Evolutionary conservation across 2,113 vertebrate genomes (phyloP).

Genomic region (Dicaeum eximium): DNA sequence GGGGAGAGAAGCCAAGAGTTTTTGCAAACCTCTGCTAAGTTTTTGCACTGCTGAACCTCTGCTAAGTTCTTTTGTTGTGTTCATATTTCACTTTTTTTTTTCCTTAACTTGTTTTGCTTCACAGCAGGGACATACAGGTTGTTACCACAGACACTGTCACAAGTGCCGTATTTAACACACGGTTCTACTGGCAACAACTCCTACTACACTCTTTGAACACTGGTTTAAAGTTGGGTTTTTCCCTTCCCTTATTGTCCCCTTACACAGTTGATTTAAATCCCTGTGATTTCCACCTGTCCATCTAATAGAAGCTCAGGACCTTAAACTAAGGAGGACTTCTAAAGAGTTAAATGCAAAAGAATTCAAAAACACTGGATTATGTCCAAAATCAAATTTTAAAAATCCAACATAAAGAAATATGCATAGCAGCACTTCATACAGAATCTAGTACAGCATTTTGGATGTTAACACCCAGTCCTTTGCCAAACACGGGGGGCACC

Average conservation of each 20-base stretch:
- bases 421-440: not conserved
- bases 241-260: not conserved
- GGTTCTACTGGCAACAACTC: not conserved
- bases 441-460: not conserved
- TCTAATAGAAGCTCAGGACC: not conserved
- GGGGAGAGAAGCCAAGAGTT: not conserved
- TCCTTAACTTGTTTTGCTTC: not conserved
- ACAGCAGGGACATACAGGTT: not conserved
- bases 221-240: not conserved
- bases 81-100: not conserved
- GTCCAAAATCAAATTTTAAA: not conserved
- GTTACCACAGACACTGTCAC: not conserved
- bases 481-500: not conserved
- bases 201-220: not conserved
- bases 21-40: not conserved
- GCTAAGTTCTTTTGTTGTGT: rapidly evolving
- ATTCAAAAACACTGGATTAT: not conserved
- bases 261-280: not conserved
- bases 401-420: not conserved
- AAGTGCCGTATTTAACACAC: not conserved
- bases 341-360: not conserved
- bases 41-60: not conserved
- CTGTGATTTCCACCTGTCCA: not conserved
- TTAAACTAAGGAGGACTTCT: not conserved
- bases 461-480: not conserved